phyloP scores from a whole-genome alignment of 1,140 invertebrate genomes.

The Drosophila nannoptera region DNA sequence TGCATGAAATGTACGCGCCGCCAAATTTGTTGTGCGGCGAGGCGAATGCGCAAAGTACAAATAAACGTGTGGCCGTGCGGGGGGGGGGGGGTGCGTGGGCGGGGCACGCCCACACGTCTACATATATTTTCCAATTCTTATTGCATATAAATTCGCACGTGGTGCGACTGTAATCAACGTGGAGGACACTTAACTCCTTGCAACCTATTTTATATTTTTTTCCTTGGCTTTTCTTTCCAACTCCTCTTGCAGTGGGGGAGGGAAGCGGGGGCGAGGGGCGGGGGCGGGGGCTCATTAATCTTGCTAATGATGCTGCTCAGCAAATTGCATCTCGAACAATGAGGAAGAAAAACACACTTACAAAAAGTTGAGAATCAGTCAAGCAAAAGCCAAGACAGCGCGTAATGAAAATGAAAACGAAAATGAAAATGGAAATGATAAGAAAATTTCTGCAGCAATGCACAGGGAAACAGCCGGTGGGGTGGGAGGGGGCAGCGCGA shows the following conservation, averaged over 20 bases:
- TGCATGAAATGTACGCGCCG: constrained; percentile 76
- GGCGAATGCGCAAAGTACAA: constrained; percentile 72
- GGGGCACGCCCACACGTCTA: constrained; percentile 43
- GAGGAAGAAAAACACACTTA: constrained; percentile 15
- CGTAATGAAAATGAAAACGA: constrained; percentile 77
- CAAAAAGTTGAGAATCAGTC: constrained; percentile 62
- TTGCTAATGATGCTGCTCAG: constrained; percentile 73
- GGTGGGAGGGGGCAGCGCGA: constrained; percentile 23
- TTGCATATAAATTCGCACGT: constrained; percentile 78
- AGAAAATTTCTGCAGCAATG: constrained; percentile 78
- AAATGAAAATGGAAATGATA: constrained; percentile 78
- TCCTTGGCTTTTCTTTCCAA: constrained; percentile 10
- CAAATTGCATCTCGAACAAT: constrained; percentile 66
- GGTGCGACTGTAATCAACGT: constrained; percentile 75
- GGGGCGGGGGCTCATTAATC: constrained; percentile 73
- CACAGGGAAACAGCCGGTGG: constrained; percentile 45
- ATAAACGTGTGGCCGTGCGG: constrained; percentile 14
- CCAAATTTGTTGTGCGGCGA: constrained; percentile 77
- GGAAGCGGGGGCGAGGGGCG: not conserved
- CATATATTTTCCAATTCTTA: constrained; percentile 77
- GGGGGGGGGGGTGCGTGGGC: constrained; percentile 3
- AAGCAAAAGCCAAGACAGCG: constrained; percentile 73
- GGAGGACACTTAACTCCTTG: constrained; percentile 64
- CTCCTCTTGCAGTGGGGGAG: not conserved
- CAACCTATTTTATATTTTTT: constrained; percentile 13